Evolutionary conservation across 1,140 invertebrate genomes (phyloP).

Genomic region (Aporrectodea caliginosa): DNA sequence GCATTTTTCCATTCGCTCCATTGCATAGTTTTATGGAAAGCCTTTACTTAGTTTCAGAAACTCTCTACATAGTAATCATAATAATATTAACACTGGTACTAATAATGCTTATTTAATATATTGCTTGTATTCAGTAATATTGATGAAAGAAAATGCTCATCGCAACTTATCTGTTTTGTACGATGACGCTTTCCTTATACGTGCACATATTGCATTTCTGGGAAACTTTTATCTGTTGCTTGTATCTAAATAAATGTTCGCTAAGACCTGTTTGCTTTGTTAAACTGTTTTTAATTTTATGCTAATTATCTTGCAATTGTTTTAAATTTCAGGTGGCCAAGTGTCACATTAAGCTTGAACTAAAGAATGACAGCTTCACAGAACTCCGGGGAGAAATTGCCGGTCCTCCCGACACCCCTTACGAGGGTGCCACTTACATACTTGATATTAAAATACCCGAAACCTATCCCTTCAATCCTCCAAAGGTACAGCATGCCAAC

Average conservation of each 20-base stretch:
- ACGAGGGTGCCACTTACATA: conserved; percentile 88
- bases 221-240: background rate
- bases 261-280: background rate
- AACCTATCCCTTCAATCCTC: conserved; percentile 99
- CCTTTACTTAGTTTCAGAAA: too few relatives aligned
- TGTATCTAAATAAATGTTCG: background rate
- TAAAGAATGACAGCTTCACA: conserved; percentile 84
- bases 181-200: too few relatives aligned
- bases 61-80: too few relatives aligned
- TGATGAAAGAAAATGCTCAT: too few relatives aligned
- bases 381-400: conserved; percentile 76
- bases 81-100: too few relatives aligned
- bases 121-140: too few relatives aligned
- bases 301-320: conserved; percentile 1
- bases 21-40: too few relatives aligned
- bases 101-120: too few relatives aligned
- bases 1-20: too few relatives aligned
- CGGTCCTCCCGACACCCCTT: conserved; percentile 88
- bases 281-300: background rate
- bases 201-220: too few relatives aligned
- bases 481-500: conserved; percentile 75
- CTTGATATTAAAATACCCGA: conserved; percentile 97
- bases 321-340: conserved; percentile 69
- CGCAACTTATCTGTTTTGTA: too few relatives aligned
- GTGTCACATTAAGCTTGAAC: conserved; percentile 86